Conservation (phyloP, 2,888 invertebrate species). For the Therioaphis trifolii region DNA sequence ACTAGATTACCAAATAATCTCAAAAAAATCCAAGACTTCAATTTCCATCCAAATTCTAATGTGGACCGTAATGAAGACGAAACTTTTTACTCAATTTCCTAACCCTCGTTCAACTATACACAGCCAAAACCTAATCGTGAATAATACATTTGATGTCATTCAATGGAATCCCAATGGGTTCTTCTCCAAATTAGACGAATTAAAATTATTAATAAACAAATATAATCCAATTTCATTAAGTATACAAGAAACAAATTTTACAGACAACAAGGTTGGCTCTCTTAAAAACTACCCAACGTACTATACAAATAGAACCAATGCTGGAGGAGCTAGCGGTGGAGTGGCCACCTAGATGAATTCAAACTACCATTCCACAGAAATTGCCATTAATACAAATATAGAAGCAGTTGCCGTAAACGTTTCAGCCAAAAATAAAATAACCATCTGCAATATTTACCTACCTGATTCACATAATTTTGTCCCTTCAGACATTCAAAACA, state of each 20-base stretch:
- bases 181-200: no score
- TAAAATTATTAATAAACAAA: background rate
- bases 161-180: no score
- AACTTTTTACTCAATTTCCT: background rate
- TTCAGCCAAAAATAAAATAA: background rate
- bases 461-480: background rate
- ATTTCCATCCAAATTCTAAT: background rate
- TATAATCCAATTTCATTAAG: background rate
- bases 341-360: background rate
- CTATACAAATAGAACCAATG: no score
- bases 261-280: background rate
- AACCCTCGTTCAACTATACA: background rate
- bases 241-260: constrained; percentile 8
- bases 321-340: background rate
- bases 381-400: background rate
- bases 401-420: background rate
- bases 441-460: background rate
- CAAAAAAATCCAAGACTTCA: constrained; percentile 3
- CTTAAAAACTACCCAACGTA: background rate
- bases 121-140: background rate
- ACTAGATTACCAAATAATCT: background rate
- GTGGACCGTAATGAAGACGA: background rate
- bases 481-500: background rate
- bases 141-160: background rate
- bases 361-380: background rate